phyloP scores from a whole-genome alignment of 2,113 vertebrate genomes.

The Origma solitaria region DNA sequence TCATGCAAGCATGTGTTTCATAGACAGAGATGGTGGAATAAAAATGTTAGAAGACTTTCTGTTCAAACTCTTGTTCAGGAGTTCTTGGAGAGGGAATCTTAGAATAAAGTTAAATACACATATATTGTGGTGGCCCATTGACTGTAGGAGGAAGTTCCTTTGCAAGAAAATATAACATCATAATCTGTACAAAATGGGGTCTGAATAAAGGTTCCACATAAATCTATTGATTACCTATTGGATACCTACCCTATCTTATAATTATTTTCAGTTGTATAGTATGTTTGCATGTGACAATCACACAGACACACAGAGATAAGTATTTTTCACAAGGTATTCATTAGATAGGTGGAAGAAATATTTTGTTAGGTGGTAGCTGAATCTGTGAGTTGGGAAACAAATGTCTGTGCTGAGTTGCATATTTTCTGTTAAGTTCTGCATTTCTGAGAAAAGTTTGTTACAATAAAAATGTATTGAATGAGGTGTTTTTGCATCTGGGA shows the following conservation, averaged over 20 bases:
- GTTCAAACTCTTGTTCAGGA: background rate
- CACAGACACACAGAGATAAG: background rate
- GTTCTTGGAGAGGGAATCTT: background rate
- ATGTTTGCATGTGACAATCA: fast-evolving
- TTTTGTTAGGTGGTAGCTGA: background rate
- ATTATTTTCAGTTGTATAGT: background rate
- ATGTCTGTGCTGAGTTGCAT: background rate
- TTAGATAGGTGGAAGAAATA: background rate
- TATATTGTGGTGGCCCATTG: background rate
- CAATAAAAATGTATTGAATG: background rate
- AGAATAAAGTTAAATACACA: background rate
- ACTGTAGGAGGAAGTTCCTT: background rate
- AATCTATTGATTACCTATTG: background rate
- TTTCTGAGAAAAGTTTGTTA: background rate
- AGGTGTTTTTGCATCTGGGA: background rate
- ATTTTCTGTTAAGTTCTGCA: background rate
- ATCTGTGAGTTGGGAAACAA: background rate
- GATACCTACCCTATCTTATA: background rate
- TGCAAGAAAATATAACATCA: background rate
- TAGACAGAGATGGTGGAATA: background rate
- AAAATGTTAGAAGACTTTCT: background rate
- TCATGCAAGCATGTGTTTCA: background rate
- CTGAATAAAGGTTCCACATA: background rate
- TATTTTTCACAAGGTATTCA: background rate
- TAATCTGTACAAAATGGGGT: background rate